phyloP scores from a whole-genome alignment of 2,888 invertebrate genomes.

The Parochlus steinenii region DNA sequence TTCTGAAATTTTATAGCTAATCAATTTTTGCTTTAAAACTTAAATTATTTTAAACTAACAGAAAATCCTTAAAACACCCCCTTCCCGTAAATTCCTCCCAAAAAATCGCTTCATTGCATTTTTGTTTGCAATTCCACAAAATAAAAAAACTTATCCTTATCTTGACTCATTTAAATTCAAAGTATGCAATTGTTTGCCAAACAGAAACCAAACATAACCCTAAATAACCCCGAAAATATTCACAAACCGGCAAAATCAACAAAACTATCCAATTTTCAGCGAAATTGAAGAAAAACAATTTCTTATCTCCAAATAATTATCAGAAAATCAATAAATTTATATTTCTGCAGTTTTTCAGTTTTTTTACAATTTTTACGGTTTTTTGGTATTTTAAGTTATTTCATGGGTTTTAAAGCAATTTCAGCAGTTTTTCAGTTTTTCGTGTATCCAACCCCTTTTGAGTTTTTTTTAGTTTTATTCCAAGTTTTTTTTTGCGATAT shows the following conservation, averaged over 20 bases:
- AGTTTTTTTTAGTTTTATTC: neutral
- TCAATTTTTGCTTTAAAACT: too few species aligned
- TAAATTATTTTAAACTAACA: too few species aligned
- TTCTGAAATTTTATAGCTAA: too few species aligned
- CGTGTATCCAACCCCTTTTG: neutral
- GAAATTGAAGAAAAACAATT: neutral
- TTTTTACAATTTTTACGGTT: neutral
- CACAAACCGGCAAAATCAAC: neutral
- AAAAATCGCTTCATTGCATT: too few species aligned
- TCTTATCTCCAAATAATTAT: conserved; percentile 12
- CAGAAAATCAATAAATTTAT: conserved; percentile 11
- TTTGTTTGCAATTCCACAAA: too few species aligned
- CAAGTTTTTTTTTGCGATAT: neutral
- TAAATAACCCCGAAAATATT: conserved; percentile 5
- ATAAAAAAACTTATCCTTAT: too few species aligned
- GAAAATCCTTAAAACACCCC: too few species aligned
- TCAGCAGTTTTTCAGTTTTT: conserved; percentile 4
- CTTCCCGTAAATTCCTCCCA: too few species aligned
- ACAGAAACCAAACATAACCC: conserved; percentile 1
- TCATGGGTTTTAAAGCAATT: neutral
- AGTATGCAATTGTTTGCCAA: too few species aligned
- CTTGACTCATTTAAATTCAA: too few species aligned
- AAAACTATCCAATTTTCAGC: conserved; percentile 8
- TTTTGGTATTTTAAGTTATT: neutral
- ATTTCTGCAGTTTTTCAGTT: conserved; percentile 6